These are phyloP conservation scores for Slavum lentiscoides DNA, from an alignment of 2,888 invertebrate species.

Conservation along the genomic window DNA sequence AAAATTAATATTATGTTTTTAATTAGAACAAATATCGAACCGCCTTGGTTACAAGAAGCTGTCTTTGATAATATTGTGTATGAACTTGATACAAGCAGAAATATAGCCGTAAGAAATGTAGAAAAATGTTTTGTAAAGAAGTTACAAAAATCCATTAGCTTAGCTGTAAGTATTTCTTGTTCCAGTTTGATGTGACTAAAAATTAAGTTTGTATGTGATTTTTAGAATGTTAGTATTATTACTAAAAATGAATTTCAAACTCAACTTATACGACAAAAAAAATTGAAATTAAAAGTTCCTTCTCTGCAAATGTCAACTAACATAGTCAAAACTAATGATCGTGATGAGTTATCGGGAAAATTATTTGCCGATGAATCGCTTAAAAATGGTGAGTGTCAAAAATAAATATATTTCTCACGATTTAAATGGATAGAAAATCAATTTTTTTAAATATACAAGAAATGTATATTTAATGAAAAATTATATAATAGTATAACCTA, in stretches of 20 bases:
- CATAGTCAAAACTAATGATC: constrained; percentile 38
- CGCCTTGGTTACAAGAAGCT: constrained; percentile 82
- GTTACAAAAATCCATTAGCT: constrained; percentile 37
- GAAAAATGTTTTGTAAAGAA: constrained; percentile 29
- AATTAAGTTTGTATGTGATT: constrained; percentile 43
- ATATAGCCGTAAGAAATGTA: constrained; percentile 66
- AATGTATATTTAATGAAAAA: too few species aligned
- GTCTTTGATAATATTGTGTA: constrained; percentile 81
- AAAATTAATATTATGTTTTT: constrained; percentile 38
- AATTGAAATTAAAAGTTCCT: constrained; percentile 47
- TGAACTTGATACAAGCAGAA: constrained; percentile 80
- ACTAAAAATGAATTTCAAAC: constrained; percentile 49
- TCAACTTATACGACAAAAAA: constrained; percentile 33
- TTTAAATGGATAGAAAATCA: neutral
- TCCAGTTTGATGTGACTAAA: constrained; percentile 15
- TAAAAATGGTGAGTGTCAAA: constrained; percentile 41
- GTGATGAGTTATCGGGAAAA: constrained; percentile 47
- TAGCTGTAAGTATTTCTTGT: constrained; percentile 30
- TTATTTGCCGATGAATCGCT: constrained; percentile 44
- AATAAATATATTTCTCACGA: neutral
- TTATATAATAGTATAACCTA: too few species aligned
- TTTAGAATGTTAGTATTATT: constrained; percentile 48
- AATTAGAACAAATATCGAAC: constrained; percentile 68
- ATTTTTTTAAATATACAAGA: too few species aligned
- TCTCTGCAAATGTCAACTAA: constrained; percentile 42